Percentiles rank a stretch among this genome's conserved stretches.
Evolutionary conservation across 2,113 vertebrate genomes (phyloP).

Genomic region (Cygnus atratus): DNA sequence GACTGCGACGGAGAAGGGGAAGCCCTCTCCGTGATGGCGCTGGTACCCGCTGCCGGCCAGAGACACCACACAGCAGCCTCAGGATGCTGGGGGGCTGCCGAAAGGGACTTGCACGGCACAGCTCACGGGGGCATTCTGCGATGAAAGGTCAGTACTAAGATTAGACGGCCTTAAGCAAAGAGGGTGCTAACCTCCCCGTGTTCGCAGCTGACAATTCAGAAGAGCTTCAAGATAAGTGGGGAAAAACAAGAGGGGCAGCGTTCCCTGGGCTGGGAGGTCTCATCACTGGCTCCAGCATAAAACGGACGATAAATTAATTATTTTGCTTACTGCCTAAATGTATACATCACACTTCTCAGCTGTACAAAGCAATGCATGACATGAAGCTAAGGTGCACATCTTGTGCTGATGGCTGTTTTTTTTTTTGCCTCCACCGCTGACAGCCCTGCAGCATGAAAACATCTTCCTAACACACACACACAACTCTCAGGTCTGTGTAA

Average conservation of each 20-base stretch:
- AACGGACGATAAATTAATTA: neutral
- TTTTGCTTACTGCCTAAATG: neutral
- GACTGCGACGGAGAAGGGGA: neutral
- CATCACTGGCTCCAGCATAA: neutral
- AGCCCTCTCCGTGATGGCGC: neutral
- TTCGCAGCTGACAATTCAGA: conserved; percentile 47
- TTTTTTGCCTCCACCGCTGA: neutral
- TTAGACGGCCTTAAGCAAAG: conserved; percentile 60
- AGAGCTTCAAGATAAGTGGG: conserved; percentile 49
- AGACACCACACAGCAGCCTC: neutral
- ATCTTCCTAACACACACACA: neutral
- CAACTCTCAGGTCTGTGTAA: neutral
- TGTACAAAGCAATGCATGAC: neutral
- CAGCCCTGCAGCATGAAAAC: neutral
- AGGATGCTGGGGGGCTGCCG: neutral
- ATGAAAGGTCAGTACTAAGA: conserved; percentile 35
- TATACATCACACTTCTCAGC: neutral
- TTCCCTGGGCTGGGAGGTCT: neutral
- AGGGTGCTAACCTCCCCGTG: conserved; percentile 52
- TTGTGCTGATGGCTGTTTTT: neutral
- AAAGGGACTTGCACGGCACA: neutral
- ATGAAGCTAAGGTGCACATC: neutral
- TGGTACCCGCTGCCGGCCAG: neutral
- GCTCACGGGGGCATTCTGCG: neutral
- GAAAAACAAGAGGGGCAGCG: neutral